phyloP scores from a whole-genome alignment of 2,113 vertebrate genomes.

The Xiphophorus couchianus region DNA sequence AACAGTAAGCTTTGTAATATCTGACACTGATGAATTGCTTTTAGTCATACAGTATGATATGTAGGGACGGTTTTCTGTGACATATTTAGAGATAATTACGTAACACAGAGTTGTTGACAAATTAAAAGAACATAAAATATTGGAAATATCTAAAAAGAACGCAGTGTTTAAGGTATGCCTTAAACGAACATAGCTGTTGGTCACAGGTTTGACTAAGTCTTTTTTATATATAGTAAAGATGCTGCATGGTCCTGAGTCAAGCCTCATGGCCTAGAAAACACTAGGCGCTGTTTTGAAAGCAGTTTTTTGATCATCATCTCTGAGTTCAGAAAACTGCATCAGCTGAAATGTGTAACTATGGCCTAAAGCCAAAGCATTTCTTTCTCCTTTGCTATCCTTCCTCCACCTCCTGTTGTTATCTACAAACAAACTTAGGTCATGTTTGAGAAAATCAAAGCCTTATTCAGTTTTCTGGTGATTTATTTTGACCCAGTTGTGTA shows the following conservation, averaged over 20 bases:
- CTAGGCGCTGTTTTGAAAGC: not conserved
- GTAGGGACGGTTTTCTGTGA: no score
- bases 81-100: not conserved
- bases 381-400: not conserved
- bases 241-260: not conserved
- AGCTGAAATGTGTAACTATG: not conserved
- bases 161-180: no score
- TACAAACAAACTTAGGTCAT: not conserved
- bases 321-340: not conserved
- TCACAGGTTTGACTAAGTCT: not conserved
- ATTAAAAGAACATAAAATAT: not conserved
- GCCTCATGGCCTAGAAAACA: not conserved
- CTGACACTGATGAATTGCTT: no score
- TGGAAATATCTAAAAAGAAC: not conserved
- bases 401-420: not conserved
- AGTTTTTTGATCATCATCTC: not conserved
- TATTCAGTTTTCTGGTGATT: slow-evolving; percentile 5
- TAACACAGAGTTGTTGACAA: not conserved
- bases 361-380: no score
- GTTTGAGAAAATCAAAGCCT: not conserved
- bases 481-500: slow-evolving; percentile 6
- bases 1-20: no score
- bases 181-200: no score
- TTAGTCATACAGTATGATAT: no score
- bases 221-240: not conserved